phyloP scores from a whole-genome alignment of 92 coral and sea anemone genomes.

The Pocillopora grandis region DNA sequence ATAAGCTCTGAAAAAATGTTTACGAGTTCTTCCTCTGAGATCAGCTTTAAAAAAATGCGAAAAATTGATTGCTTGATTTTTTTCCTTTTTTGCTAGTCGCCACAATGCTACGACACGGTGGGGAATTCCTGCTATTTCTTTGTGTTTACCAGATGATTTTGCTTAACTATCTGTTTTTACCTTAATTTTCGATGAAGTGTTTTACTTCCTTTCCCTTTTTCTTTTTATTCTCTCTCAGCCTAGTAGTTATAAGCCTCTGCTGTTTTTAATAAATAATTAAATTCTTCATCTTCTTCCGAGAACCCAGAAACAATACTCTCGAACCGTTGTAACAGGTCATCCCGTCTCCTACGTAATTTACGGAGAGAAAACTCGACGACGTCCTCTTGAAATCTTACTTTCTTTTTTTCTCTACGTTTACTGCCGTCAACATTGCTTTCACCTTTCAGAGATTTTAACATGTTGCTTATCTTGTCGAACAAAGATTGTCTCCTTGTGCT shows the following conservation, averaged over 20 bases:
- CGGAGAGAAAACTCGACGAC: background rate
- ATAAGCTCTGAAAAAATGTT: too few species aligned
- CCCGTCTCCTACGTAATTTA: background rate
- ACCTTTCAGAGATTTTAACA: background rate
- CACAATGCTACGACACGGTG: too few species aligned
- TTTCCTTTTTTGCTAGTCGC: too few species aligned
- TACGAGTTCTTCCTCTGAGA: too few species aligned
- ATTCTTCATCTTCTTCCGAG: background rate
- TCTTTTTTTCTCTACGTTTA: background rate
- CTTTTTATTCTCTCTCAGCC: too few species aligned
- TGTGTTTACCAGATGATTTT: too few species aligned
- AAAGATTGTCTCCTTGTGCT: background rate
- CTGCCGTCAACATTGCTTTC: background rate
- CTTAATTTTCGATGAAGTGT: too few species aligned
- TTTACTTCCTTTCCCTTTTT: too few species aligned
- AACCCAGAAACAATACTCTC: conserved; percentile 1
- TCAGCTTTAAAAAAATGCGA: too few species aligned
- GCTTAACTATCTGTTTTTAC: too few species aligned
- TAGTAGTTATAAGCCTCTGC: background rate
- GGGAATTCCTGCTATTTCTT: too few species aligned
- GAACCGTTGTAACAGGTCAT: background rate
- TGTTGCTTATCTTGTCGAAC: background rate
- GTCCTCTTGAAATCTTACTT: background rate
- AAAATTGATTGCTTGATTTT: too few species aligned
- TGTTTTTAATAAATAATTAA: background rate